Conservation (phyloP, 2,888 invertebrate species). For the Suillia variegata region DNA sequence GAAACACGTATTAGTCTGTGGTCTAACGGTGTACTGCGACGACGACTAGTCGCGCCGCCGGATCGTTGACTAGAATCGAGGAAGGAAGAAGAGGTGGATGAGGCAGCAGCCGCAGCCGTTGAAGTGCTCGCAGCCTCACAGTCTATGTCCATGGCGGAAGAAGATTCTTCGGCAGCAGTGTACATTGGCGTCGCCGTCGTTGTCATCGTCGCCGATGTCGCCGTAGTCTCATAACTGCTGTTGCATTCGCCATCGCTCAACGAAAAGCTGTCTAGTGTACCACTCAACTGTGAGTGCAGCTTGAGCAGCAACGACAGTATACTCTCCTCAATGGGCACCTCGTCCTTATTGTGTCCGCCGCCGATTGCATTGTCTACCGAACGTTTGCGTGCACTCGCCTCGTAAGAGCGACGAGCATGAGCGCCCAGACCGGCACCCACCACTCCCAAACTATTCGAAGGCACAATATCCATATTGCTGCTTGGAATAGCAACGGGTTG, state of each 20-base stretch:
- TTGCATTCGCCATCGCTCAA: constrained; percentile 62
- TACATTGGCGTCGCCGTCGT: constrained; percentile 3
- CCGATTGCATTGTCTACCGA: constrained; percentile 59
- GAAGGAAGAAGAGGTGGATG: too few species aligned
- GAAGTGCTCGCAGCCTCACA: constrained; percentile 55
- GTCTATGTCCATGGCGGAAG: constrained; percentile 53
- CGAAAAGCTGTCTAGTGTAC: constrained; percentile 80
- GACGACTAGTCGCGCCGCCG: constrained; percentile 16
- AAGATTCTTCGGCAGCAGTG: neutral
- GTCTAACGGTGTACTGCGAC: too few species aligned
- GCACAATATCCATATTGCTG: constrained; percentile 61
- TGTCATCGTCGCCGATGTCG: too few species aligned
- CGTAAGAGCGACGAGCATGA: constrained; percentile 40
- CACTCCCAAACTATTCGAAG: constrained; percentile 55
- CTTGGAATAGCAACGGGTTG: constrained; percentile 60
- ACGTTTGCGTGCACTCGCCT: constrained; percentile 51
- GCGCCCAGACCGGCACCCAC: constrained; percentile 25
- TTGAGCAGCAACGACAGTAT: constrained; percentile 88
- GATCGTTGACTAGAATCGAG: constrained; percentile 29
- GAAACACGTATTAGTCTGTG: constrained; percentile 51
- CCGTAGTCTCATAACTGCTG: neutral
- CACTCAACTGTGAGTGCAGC: constrained; percentile 87
- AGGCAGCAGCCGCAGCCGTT: constrained; percentile 31
- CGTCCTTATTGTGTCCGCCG: constrained; percentile 61
- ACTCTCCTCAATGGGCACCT: constrained; percentile 79